Percentiles rank a stretch among this genome's conserved stretches.
Evolutionary conservation across 2,888 invertebrate genomes (phyloP).

Genomic region (Lochmaea capreae): DNA sequence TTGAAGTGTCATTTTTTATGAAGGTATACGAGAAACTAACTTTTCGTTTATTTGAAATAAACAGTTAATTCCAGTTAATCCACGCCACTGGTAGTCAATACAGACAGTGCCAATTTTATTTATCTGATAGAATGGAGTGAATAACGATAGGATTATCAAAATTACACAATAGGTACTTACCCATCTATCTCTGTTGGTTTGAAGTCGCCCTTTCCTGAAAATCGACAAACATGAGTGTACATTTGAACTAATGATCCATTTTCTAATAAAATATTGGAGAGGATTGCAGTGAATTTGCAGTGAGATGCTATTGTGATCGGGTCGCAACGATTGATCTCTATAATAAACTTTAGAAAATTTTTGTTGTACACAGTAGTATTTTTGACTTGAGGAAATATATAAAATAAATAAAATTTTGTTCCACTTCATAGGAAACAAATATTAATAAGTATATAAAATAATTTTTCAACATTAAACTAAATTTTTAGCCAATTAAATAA

Average conservation of each 20-base stretch:
- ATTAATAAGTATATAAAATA: too few species aligned
- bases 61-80: neutral
- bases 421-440: too few species aligned
- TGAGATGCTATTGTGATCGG: constrained; percentile 19
- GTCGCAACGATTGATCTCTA: constrained; percentile 13
- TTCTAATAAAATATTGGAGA: constrained; percentile 26
- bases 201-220: constrained; percentile 83
- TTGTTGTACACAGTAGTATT: neutral
- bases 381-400: neutral
- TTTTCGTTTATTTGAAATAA: neutral
- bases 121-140: constrained; percentile 17
- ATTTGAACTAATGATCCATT: constrained; percentile 32
- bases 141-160: constrained; percentile 33
- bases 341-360: constrained; percentile 8
- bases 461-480: too few species aligned
- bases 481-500: too few species aligned
- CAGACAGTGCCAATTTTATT: constrained; percentile 21
- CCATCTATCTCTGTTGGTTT: constrained; percentile 87
- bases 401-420: too few species aligned
- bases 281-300: constrained; percentile 23
- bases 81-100: neutral
- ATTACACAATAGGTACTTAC: constrained; percentile 68
- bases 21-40: too few species aligned
- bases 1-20: too few species aligned
- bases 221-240: constrained; percentile 37